A percentile compares a stretch with the other conserved stretches of the same genome.
Conservation (phyloP, 2,888 invertebrate genomes). For the Ochropleura leucogaster region DNA sequence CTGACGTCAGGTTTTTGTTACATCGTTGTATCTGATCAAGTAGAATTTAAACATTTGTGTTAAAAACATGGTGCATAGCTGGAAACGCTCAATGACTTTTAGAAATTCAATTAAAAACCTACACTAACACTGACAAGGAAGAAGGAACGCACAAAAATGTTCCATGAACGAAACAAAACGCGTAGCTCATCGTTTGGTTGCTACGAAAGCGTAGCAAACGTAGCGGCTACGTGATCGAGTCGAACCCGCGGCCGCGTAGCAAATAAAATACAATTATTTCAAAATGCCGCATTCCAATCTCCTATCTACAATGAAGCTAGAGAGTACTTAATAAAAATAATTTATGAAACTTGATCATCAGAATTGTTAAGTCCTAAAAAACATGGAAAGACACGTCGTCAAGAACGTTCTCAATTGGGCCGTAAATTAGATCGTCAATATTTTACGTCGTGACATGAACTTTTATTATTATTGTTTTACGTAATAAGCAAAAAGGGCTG, state of each 20-base stretch:
- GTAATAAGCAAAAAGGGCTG: slow-evolving; percentile 34
- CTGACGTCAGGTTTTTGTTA: slow-evolving; percentile 60
- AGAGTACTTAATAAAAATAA: slow-evolving; percentile 21
- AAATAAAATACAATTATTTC: not conserved
- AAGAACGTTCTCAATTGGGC: slow-evolving; percentile 11
- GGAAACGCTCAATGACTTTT: not conserved
- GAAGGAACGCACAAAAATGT: slow-evolving; percentile 12
- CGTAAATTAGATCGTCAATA: slow-evolving; percentile 52
- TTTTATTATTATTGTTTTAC: slow-evolving; percentile 44
- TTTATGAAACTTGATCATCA: slow-evolving; percentile 19
- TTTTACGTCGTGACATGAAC: slow-evolving; percentile 45
- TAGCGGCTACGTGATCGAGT: slow-evolving; percentile 28
- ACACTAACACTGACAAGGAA: not conserved
- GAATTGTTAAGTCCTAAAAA: slow-evolving; percentile 28
- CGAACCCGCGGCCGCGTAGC: slow-evolving; percentile 5
- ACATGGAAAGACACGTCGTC: slow-evolving; percentile 31
- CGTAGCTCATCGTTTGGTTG: slow-evolving; percentile 9
- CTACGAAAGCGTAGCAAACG: slow-evolving; percentile 35
- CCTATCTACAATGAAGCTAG: not conserved
- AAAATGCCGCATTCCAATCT: not conserved
- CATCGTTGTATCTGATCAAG: slow-evolving; percentile 54
- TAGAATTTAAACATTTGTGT: not conserved
- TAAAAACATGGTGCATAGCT: not conserved
- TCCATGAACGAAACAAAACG: not conserved
- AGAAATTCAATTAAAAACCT: slow-evolving; percentile 21